These are phyloP conservation scores for Lipophrys pholis DNA, from an alignment of 2,113 vertebrate species.

Conservation along the genomic window DNA sequence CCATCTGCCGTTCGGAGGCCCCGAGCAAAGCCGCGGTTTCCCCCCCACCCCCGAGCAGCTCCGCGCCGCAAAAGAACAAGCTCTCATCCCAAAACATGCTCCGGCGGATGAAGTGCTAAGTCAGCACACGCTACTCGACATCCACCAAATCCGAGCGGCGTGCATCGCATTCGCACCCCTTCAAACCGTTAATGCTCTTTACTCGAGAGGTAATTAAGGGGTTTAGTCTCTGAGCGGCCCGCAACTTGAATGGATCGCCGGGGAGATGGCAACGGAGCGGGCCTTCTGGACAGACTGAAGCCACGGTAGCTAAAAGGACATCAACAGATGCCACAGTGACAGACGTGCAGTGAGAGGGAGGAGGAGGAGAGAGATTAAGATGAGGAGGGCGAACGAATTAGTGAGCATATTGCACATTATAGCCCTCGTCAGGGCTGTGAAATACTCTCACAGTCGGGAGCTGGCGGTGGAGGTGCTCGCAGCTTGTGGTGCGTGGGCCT, in stretches of 20 bases:
- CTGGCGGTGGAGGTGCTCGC: conserved; percentile 51
- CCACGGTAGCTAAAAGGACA: conserved; percentile 57
- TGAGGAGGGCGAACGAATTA: conserved; percentile 55
- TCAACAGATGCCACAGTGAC: conserved; percentile 63
- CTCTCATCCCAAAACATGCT: neutral
- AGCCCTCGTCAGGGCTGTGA: conserved; percentile 66
- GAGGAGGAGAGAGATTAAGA: conserved; percentile 12
- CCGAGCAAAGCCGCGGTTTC: neutral
- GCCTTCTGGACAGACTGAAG: conserved; percentile 60
- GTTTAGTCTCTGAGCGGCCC: conserved; percentile 51
- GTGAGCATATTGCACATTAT: conserved; percentile 75
- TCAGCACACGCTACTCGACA: neutral
- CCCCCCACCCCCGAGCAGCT: neutral
- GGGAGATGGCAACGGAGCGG: conserved; percentile 52
- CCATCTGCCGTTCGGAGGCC: conserved; percentile 16
- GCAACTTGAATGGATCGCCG: conserved; percentile 43
- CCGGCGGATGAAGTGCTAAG: conserved; percentile 2
- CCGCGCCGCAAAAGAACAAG: neutral
- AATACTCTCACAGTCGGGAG: conserved; percentile 68
- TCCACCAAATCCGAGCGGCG: conserved; percentile 25
- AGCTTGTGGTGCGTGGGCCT: conserved; percentile 48
- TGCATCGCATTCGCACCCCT: conserved; percentile 26
- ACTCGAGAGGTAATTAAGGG: conserved; percentile 73
- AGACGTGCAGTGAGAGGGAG: conserved; percentile 27
- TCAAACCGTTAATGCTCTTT: conserved; percentile 58